Base-by-base conservation (phyloP, 30 jellyfish, hydroid and myxozoan species). In the Hydractinia echinata region DNA sequence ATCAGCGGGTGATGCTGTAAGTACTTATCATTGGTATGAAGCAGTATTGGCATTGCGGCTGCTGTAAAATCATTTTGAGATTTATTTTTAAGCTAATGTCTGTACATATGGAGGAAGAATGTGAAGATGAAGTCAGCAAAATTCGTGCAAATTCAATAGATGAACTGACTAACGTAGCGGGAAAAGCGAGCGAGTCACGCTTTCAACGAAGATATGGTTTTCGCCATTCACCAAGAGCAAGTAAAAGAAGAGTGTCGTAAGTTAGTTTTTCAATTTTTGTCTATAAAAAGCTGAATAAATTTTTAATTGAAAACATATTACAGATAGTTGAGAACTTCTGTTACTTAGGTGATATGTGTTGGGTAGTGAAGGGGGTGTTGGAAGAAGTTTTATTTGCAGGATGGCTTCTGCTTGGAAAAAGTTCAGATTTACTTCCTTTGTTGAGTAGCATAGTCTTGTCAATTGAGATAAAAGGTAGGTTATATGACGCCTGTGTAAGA, bases 1-100 rank as follows among this genome's bases (percentile, higher is more conserved):
- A 51, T 80, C 87, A 20, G 85, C 84, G 8, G 87, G 87, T 30
- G 87, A 80, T 14, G 79, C 20, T 39, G 87, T 80, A 66, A 80
- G 83, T 60, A 18, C 19, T 58, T 58, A 11, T 30, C 44, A 30
- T 30, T 30, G 44, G 44, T 30, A 30, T 30, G 44, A 30, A 30
- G 44, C 69, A 11, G 16, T 18, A 58, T 58, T 30, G 44, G 44
- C n/a, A 30, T 2, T 2, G 44, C 44, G n/a, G 2, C 44, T 30
- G 44, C 44, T 30, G 44, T 30, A 30, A 30, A 30, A 30, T 30
- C 44, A 30, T 30, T 30, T 30, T 30, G 44, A 30, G 44, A 30
- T 30, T 30, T 30, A 30, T 30, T 30, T 30, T 30, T 30, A 30
- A 30, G 44, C 44, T 30, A 30, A 30, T 30, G 44, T 30, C 44